Percentiles rank a stretch among this genome's conserved stretches.
Conservation (phyloP, 23 tunicate species). For the Styela clava region DNA sequence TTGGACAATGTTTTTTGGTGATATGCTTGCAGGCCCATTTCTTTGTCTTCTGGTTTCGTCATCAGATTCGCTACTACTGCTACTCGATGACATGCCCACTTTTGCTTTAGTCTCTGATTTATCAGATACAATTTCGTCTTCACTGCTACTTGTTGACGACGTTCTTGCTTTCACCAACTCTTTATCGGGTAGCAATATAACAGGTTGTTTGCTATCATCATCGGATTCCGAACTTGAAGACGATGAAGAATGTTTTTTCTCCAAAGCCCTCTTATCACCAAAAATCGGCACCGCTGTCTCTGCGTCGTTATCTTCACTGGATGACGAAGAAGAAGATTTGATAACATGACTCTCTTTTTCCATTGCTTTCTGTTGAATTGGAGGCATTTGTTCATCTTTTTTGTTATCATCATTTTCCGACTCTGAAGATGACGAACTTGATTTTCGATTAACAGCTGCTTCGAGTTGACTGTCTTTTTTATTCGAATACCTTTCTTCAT, state of each 20-base stretch:
- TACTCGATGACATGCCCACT: not conserved
- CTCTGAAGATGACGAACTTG: slow-evolving; percentile 9
- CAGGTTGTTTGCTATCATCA: slow-evolving; percentile 8
- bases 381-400: not conserved
- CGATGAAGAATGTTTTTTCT: not conserved
- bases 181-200: too few relatives aligned
- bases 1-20: not conserved
- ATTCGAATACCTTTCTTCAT: not conserved
- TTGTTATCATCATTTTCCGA: not conserved
- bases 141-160: slow-evolving; percentile 21
- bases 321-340: slow-evolving; percentile 6
- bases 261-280: not conserved
- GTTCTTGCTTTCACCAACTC: not conserved
- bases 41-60: not conserved
- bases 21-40: not conserved
- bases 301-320: not conserved
- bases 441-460: not conserved
- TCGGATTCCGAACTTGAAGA: slow-evolving; percentile 26
- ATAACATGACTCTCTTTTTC: not conserved
- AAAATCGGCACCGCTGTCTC: not conserved
- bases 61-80: not conserved
- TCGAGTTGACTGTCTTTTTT: not conserved
- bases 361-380: not conserved
- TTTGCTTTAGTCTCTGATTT: not conserved
- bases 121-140: slow-evolving; percentile 11